Evolutionary conservation across 92 coral and sea anemone genomes (phyloP), one percentile per base, ranked within the genome.

Genomic region (Zoanthus sansibaricus): DNA sequence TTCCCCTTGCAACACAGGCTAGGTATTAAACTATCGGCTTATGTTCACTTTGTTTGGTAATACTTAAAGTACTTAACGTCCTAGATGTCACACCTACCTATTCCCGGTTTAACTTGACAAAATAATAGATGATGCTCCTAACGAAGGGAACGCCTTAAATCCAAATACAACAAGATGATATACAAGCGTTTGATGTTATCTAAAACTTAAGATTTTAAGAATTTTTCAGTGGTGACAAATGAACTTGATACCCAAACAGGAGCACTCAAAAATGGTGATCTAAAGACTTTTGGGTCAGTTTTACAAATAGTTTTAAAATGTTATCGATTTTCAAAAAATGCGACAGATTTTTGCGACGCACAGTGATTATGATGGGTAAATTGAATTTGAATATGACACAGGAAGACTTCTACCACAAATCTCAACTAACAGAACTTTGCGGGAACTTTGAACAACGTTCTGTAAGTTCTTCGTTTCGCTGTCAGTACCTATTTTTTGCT

Each of bases 41-140:
- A 69, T 15, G 16, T 69, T 69, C 5, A 33, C 74, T 46, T 69
- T 30, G 32, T 69, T 69, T 33, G 15, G 17, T 62, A 17, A 10
- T 79, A 66, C 30, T 51, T 45, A 80, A 13, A 64, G 45, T 62
- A 15, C 85, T 12, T 14, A 30, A 7, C 16, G 37, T 25, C 21
- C 21, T 21, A 20, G 84, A 79, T 74, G 74, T 11, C 84, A 66
- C 75, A 80, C 70, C 62, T 80, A 30, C 59, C 56, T 74, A 62
- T 42, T 54, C 1, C 13, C 16, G 48, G 48, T 52, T 52, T 51
- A 33, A 46, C 66, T 79, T 45, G 14, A 33, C 8, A 20, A 48
- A 14, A 80, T 75, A 80, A 66, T 64, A 37, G 31, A 18, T 6
- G 37, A 18, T 6, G 37, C 71, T 64, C 73, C 62, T 61, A 79